Evolutionary conservation across 37 sponge, comb jelly and placozoan species (phyloP), one percentile per base, ranked within the genome.

Genomic region (Axinella damicornis): DNA sequence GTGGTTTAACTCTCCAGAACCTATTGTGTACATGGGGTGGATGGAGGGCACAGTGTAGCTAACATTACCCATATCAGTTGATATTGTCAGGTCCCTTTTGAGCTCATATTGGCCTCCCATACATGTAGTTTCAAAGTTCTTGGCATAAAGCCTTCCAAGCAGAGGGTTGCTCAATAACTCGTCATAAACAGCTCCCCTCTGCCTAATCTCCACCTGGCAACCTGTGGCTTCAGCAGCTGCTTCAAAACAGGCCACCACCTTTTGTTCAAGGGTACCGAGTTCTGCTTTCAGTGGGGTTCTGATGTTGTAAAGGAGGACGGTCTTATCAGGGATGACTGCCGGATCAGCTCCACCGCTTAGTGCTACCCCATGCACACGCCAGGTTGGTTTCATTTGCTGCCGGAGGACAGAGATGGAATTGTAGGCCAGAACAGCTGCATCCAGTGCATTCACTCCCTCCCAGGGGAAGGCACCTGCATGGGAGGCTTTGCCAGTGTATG

Each of bases 371-470:
- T 96, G 95, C 18, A 94, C 73, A 24, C 92, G 79, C 89, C 89
- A 87, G 31, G 52, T 53, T 77, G 97, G 84, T 52, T 91, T 91
- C 80, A 96, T 84, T 70, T 96, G 97, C 40, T 96, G 97, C 35
- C 94, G 36, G 65, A 96, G 74, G 21, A 80, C 61, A n/a, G 95
- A 94, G 25, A 96, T 82, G 61, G 80, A 79, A 28, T 54, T 94
- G 64, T 96, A 96, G 15, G 95, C 95, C 59, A 78, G 67, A 32
- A 96, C 90, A 11, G 95, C 97, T 24, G 97, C 95, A 91, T 96
- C 97, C 16, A 96, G 76, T 4, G 92, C 92, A 88, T 91, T 94
- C 38, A 87, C 85, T 59, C 94, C 91, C 30, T 90, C 86, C 96
- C 94, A 90, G 16, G 91, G 92, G 38, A 67, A 78, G 25, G 80